Base-by-base conservation (phyloP, 2,888 invertebrate species). In the Leucoma salicis region DNA sequence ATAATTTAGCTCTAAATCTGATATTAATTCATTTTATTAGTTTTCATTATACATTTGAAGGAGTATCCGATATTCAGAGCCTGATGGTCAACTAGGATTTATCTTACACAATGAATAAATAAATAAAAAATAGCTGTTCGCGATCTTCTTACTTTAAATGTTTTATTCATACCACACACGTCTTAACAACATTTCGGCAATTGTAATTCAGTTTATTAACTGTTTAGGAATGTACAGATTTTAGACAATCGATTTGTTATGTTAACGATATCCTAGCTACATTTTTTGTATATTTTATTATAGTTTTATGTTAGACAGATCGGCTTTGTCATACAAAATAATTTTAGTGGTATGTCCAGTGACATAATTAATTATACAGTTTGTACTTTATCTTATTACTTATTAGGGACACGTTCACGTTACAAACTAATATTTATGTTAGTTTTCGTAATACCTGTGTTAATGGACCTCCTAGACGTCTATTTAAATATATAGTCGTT, bases 401-500 rank as follows among this genome's bases (percentile, higher is more conserved):
- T n/a, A 27, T 27, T 27, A 11, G 10, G n/a, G 11, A 31, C 13
- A 28, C 15, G 12, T 29, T 14, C 3, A 41, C 7, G 7, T 53
- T 46, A 49, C 46, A 31, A 49, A 41, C 35, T 25, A 52, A 53
- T 56, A 56, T 56, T 53, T 48, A 50, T 50, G 36, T 55, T 39
- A 42, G 37, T 51, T 49, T 58, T 61, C 28, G 47, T 49, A 49
- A 51, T 44, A 53, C 56, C 47, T 57, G 57, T 58, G 53, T 49
- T 40, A 56, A 58, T 52, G 42, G 60, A 61, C 60, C 60, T 51
- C 60, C 62, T 54, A 61, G 60, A 61, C 59, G 48, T 44, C 61
- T 54, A 57, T 61, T 49, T 62, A 49, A 61, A 61, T 61, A 58
- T 61, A 61, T 56, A 56, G 62, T 38, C 46, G 46, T 46, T 53